Conservation (phyloP, 2,113 vertebrate genomes). For the Diadophis punctatus region DNA sequence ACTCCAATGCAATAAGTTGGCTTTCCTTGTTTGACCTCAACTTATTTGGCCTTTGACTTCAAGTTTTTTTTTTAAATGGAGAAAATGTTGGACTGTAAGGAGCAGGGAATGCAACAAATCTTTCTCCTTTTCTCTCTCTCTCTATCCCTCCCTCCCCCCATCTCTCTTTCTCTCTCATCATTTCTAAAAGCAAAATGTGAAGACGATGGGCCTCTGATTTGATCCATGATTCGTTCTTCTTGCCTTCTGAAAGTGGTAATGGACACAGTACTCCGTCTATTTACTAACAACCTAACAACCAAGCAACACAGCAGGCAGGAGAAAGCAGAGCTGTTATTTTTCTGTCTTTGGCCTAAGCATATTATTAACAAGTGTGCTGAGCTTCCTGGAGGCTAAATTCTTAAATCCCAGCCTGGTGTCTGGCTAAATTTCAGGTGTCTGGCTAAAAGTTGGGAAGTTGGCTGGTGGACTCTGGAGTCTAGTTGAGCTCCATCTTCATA, state of each 20-base stretch:
- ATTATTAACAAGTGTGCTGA: conserved; percentile 57
- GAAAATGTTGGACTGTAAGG: background rate
- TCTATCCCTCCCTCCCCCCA: too few relatives aligned
- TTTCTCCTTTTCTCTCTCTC: background rate
- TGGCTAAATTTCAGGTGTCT: conserved; percentile 45
- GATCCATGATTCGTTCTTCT: background rate
- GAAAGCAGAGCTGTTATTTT: conserved; percentile 32
- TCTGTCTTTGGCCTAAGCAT: conserved; percentile 51
- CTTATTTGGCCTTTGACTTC: background rate
- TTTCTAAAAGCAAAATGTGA: background rate
- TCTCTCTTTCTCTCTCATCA: background rate
- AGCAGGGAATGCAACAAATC: background rate
- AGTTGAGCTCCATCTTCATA: conserved; percentile 60
- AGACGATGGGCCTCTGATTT: background rate
- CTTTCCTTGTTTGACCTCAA: background rate
- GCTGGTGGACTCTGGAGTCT: conserved; percentile 28
- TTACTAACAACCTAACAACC: background rate
- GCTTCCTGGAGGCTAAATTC: conserved; percentile 31
- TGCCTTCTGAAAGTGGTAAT: conserved; percentile 34
- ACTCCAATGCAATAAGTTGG: background rate
- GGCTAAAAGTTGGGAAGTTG: conserved; percentile 9
- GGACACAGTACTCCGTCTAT: conserved; percentile 41
- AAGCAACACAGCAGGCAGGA: conserved; percentile 36
- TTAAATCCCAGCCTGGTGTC: conserved; percentile 48
- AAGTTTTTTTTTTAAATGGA: background rate